phyloP scores from a whole-genome alignment of 2,797 vertebrate genomes.

The Florisuga fusca region DNA sequence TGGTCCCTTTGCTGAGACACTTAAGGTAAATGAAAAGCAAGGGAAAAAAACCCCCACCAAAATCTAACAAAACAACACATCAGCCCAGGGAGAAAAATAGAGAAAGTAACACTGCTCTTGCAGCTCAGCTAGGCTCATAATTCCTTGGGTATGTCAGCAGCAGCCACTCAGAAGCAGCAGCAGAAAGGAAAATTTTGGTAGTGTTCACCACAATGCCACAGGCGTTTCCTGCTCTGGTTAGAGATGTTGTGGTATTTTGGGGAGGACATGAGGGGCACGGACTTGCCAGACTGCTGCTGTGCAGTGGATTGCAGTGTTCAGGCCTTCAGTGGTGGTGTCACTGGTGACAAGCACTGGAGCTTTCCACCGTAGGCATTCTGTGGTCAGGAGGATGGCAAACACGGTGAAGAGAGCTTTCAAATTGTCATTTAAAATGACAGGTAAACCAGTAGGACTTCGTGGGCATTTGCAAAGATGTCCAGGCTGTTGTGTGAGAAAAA shows the following conservation, averaged over 20 bases:
- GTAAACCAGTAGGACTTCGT: slow-evolving; percentile 3
- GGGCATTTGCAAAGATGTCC: not conserved
- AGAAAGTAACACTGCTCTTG: not conserved
- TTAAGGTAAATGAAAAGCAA: not conserved
- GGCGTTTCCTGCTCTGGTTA: slow-evolving; percentile 49
- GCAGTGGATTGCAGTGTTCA: not conserved
- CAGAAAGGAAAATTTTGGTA: slow-evolving; percentile 24
- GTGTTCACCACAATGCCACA: slow-evolving; percentile 30
- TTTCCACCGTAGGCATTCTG: slow-evolving; percentile 4
- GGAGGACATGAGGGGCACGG: not conserved
- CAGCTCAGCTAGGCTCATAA: not conserved
- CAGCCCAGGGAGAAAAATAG: not conserved
- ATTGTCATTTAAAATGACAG: not conserved
- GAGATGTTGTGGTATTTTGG: slow-evolving; percentile 31
- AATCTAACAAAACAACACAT: too few species aligned
- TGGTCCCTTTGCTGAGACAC: not conserved
- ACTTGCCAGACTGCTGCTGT: not conserved
- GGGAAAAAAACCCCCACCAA: not conserved
- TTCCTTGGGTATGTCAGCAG: not conserved
- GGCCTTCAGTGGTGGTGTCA: not conserved
- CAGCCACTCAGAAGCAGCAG: not conserved
- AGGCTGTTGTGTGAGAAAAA: not conserved
- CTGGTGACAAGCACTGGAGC: not conserved
- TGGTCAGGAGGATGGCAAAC: not conserved
- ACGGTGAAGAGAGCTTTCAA: not conserved